Percentiles rank a stretch among this genome's conserved stretches.
Evolutionary conservation across 2,113 vertebrate genomes (phyloP).

Genomic region (Elephas maximus): DNA sequence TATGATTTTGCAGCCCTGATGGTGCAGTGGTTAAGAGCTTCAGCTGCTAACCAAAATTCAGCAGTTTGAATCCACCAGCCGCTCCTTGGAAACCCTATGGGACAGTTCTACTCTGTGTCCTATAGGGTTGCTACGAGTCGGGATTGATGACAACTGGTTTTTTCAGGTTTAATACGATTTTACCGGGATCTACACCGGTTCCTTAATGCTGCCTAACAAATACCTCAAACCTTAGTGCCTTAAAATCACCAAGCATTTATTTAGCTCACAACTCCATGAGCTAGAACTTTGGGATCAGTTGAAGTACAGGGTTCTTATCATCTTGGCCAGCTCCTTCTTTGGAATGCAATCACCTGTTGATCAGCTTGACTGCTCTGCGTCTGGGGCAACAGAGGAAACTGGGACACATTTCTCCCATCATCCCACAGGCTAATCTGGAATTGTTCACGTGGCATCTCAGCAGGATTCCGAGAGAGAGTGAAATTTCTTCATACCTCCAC

Average conservation of each 20-base stretch:
- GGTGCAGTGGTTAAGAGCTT: no score
- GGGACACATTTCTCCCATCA: neutral
- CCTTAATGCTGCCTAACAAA: neutral
- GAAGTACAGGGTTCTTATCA: neutral
- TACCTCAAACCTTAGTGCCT: neutral
- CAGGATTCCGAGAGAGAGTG: neutral
- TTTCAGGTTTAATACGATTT: neutral
- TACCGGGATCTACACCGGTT: neutral
- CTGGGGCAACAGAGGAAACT: neutral
- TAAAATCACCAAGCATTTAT: neutral
- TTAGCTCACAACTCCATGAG: neutral
- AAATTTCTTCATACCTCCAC: neutral
- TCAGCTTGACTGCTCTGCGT: neutral
- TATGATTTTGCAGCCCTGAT: neutral
- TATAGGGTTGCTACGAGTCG: no score
- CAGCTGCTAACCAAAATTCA: no score
- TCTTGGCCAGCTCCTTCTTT: neutral
- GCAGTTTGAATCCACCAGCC: no score
- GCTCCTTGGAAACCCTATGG: no score
- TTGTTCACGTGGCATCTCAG: neutral
- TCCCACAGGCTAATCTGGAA: neutral
- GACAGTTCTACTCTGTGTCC: no score
- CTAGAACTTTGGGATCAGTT: neutral
- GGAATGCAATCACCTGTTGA: no score
- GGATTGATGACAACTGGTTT: neutral